Percentiles rank a stretch among this genome's conserved stretches.
phyloP scores from a whole-genome alignment of 2,888 invertebrate species.

The Colletes collaris region DNA sequence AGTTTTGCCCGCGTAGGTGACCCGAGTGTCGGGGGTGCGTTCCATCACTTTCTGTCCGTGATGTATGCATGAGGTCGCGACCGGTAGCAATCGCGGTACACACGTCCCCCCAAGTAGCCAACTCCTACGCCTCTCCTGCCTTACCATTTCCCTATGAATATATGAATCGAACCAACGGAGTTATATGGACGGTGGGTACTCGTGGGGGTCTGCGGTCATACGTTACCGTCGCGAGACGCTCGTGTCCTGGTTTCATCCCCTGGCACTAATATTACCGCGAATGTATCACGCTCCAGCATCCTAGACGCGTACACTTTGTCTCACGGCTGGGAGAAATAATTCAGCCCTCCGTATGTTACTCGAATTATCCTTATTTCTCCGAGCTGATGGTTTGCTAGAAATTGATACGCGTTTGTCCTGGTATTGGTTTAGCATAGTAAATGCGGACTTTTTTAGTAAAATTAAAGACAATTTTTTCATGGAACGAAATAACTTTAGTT shows the following conservation, averaged over 20 bases:
- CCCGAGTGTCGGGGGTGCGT: conserved; percentile 75
- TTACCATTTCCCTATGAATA: conserved; percentile 76
- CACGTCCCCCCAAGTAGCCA: conserved; percentile 70
- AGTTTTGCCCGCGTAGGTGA: conserved; percentile 76
- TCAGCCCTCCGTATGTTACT: neutral
- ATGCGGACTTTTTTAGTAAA: no score
- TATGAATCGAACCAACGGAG: conserved; percentile 79
- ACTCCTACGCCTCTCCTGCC: conserved; percentile 51
- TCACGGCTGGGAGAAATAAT: conserved; percentile 21
- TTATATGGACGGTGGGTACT: conserved; percentile 64
- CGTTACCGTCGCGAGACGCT: conserved; percentile 73
- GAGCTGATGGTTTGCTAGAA: neutral
- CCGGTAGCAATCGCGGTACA: conserved; percentile 79
- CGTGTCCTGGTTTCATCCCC: conserved; percentile 64
- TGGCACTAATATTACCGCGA: conserved; percentile 64
- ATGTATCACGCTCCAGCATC: conserved; percentile 53
- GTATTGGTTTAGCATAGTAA: no score
- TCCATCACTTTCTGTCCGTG: conserved; percentile 80
- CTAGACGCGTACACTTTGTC: conserved; percentile 11
- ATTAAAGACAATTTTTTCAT: no score
- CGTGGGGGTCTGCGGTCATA: conserved; percentile 68
- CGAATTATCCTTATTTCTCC: conserved; percentile 22
- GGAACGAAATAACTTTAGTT: no score
- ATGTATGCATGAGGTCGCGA: conserved; percentile 81
- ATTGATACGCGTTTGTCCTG: neutral